Evolutionary conservation across 2,888 invertebrate genomes (phyloP).

Genomic region (Anticlea derivata): DNA sequence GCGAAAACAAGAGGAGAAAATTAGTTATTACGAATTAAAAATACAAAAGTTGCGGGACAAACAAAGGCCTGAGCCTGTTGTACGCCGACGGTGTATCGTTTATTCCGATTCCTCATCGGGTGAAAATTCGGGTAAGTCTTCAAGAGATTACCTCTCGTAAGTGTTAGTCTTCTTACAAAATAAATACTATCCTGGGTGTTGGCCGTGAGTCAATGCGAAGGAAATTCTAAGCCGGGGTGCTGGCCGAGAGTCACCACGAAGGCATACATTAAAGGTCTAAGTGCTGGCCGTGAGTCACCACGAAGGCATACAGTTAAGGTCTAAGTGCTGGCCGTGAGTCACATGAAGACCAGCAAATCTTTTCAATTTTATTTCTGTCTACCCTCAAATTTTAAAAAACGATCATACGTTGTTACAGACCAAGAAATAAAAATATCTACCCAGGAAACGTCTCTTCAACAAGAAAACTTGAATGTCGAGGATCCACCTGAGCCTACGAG

Average conservation of each 20-base stretch:
- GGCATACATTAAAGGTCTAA: not conserved
- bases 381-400: no score
- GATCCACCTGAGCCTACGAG: no score
- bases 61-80: not conserved
- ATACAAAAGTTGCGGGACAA: not conserved
- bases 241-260: no score
- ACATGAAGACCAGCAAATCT: no score
- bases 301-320: not conserved
- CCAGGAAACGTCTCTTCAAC: not conserved
- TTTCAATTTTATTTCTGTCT: no score
- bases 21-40: not conserved
- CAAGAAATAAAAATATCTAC: not conserved
- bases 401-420: not conserved
- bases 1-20: not conserved
- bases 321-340: no score
- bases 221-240: no score
- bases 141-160: not conserved
- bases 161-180: not conserved
- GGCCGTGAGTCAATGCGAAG: no score
- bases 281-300: not conserved
- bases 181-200: not conserved
- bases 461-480: no score
- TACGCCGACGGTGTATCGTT: no score
- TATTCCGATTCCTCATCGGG: not conserved
- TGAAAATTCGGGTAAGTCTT: not conserved